Evolutionary conservation across 2,888 invertebrate species (phyloP), one percentile per base, ranked within the genome.

Genomic region (Melipona beecheii): DNA sequence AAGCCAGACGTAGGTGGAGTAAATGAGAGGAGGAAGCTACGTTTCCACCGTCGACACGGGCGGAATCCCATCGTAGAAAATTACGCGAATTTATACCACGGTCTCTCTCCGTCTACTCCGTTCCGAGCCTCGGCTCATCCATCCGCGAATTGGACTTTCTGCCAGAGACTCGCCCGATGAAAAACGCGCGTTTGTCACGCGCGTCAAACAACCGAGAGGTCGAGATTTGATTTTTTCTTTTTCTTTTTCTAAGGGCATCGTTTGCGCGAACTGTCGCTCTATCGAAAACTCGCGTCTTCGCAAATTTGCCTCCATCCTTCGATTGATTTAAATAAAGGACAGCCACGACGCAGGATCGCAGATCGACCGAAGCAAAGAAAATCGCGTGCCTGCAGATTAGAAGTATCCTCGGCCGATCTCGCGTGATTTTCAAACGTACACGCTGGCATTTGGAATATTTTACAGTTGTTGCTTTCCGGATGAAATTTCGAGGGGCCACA

Each of bases 11-110:
- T 78, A 54, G 72, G 66, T 19, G 43, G 54, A 31, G 80, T 54
- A 56, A 54, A 70, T 54, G 81, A 71, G 65, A 75, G 77, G 54
- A 66, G 66, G 54, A 75, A 75, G 83, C 56, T 62, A 78, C 74
- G 78, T 78, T 82, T 78, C 78, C 78, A 69, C 9, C 83, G 80
- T 75, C 78, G 81, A 88, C 87, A 78, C 87, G 80, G 43, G 9
- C 87, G 80, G 83, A 87, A 87, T 84, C 62, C 84, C 87, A 89
- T 86, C 80, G 84, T 74, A 73, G 89, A 82, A 86, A 89, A 86
- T 87, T 87, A 83, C 86, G 79, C 81, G 86, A 81, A 85, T 86
- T 84, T 89, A 86, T 89, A 87, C 79, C 73, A 58, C 54, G 1
- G 43, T 43, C 43, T 43, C 43, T 43, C 43, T 27, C 27, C 27